Percentiles rank a stretch among this genome's conserved stretches.
Evolutionary conservation across 2,888 invertebrate genomes (phyloP).

Genomic region (Lasius platythorax): DNA sequence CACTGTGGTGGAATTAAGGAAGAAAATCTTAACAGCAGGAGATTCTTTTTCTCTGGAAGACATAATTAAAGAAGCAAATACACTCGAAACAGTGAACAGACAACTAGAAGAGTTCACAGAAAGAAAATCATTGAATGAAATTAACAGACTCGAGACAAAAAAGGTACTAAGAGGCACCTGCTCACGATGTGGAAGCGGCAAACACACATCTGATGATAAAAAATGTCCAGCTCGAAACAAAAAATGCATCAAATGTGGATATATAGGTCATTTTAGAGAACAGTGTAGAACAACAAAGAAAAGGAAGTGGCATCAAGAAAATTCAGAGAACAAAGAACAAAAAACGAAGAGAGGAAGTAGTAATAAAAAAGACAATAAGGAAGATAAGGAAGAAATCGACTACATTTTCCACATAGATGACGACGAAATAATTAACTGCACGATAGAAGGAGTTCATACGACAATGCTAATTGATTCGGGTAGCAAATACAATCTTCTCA

Average conservation of each 20-base stretch:
- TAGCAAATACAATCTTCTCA: not conserved
- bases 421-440: not conserved
- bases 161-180: not conserved
- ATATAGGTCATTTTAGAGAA: not conserved
- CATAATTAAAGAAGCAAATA: not conserved
- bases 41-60: not conserved
- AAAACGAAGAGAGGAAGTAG: not conserved
- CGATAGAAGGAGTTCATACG: not conserved
- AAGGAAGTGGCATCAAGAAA: not conserved
- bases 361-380: not conserved
- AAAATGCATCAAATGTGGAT: no score
- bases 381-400: not conserved
- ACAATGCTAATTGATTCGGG: not conserved
- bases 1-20: not conserved
- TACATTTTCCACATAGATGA: not conserved
- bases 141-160: not conserved
- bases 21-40: not conserved
- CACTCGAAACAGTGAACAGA: not conserved
- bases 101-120: not conserved
- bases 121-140: not conserved
- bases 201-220: no score
- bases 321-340: not conserved
- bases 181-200: no score
- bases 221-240: no score
- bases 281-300: not conserved